These are phyloP conservation scores for Xiphophorus birchmanni DNA, from an alignment of 2,797 vertebrate genomes.

Conservation along the genomic window DNA sequence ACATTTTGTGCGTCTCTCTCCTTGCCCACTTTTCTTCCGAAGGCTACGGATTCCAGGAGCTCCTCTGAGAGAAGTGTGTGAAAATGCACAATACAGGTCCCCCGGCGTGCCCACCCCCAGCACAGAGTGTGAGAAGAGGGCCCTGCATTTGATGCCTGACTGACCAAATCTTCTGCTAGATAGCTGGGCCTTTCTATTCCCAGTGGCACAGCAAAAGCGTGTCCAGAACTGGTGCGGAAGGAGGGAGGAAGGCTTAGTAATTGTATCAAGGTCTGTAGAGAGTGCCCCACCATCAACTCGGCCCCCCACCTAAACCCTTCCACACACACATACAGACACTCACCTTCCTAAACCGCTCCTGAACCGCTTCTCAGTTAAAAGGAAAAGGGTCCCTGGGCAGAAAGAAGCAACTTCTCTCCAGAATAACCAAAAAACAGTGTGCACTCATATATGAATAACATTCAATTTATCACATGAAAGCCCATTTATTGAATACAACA, in stretches of 20 bases:
- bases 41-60: slow-evolving; percentile 71
- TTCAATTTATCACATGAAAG: slow-evolving; percentile 90
- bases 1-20: slow-evolving; percentile 35
- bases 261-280: slow-evolving; percentile 91
- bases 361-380: slow-evolving; percentile 86
- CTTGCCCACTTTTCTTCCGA: slow-evolving; percentile 63
- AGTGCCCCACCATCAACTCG: slow-evolving; percentile 70
- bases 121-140: slow-evolving; percentile 85
- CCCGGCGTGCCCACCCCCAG: slow-evolving; percentile 66
- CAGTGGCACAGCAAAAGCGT: slow-evolving; percentile 79
- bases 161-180: slow-evolving; percentile 87
- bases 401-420: slow-evolving; percentile 81
- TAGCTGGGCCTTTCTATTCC: slow-evolving; percentile 85
- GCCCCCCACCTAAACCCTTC: slow-evolving; percentile 19
- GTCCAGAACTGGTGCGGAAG: slow-evolving; percentile 87
- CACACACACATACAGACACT: slow-evolving; percentile 21
- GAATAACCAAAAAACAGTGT: slow-evolving; percentile 85
- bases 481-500: slow-evolving; percentile 83
- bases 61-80: slow-evolving; percentile 79
- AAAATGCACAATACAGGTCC: slow-evolving; percentile 82
- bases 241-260: slow-evolving; percentile 86
- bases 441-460: slow-evolving; percentile 91
- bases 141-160: slow-evolving; percentile 87
- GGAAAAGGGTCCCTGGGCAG: slow-evolving; percentile 84
- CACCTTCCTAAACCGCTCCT: slow-evolving; percentile 60